Evolutionary conservation across 2,888 invertebrate genomes (phyloP).

Genomic region (Trachelus tabidus): DNA sequence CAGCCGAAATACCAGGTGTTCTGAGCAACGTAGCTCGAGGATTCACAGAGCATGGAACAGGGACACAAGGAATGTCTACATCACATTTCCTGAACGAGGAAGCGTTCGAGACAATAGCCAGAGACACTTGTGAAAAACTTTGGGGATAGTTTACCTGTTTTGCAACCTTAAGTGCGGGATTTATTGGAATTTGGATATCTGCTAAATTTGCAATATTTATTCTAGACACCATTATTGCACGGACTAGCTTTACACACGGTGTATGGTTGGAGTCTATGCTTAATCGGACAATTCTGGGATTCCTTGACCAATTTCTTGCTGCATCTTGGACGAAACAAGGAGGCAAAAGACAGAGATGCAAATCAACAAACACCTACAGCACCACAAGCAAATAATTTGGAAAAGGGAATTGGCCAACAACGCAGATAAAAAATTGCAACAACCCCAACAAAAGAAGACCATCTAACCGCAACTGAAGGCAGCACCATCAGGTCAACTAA

Average conservation of each 20-base stretch:
- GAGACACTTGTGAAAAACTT: conserved; percentile 18
- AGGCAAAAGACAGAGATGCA: too few species aligned
- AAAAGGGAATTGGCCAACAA: too few species aligned
- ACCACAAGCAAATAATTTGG: too few species aligned
- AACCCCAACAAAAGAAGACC: too few species aligned
- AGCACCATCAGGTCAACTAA: too few species aligned
- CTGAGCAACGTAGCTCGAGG: conserved; percentile 21
- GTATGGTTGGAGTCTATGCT: conserved; percentile 13
- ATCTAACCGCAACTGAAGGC: too few species aligned
- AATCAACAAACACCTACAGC: too few species aligned
- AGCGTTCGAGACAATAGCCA: not conserved
- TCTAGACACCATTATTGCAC: conserved; percentile 12
- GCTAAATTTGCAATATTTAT: not conserved
- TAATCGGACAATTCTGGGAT: conserved; percentile 10
- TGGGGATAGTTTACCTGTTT: conserved; percentile 11
- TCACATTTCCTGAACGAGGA: too few species aligned
- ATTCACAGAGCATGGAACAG: conserved; percentile 13
- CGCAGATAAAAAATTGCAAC: too few species aligned
- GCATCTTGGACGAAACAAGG: too few species aligned
- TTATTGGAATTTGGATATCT: conserved; percentile 7
- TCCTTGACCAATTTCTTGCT: conserved; percentile 15
- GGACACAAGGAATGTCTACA: conserved; percentile 18
- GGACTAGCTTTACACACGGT: conserved; percentile 15
- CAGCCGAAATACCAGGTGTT: conserved; percentile 17
- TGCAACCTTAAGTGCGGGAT: conserved; percentile 12